Base-by-base conservation (phyloP, 2,113 vertebrate genomes). In the Sigmodon hispidus region DNA sequence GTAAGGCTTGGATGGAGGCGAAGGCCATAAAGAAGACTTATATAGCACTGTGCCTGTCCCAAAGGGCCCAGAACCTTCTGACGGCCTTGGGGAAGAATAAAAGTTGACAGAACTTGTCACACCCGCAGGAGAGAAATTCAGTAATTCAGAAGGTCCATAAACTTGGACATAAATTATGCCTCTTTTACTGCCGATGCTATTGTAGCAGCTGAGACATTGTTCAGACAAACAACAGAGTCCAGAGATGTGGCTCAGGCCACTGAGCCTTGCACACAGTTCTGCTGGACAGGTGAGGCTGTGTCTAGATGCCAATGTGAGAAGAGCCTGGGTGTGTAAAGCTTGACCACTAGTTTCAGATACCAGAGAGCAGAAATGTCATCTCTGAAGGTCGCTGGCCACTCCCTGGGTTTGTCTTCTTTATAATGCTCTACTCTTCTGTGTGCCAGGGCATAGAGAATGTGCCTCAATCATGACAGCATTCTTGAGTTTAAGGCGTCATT, bases 91-190 rank as follows among this genome's bases (percentile, higher is more conserved):
- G 86, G 79, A 91, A 85, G 34, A 59, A 55, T 55, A 85, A 96
- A 96, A 84, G 92, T 76, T 69, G 94, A 96, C 88, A 61, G 43
- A 94, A 93, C 45, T 13, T 40, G 65, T 76, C 73, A 96, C 7
- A 61, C 31, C 75, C 7, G 84, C 87, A 86, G 90, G 72, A 97
- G 97, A 96, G 95, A 86, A 97, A 91, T 81, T 96, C 43, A 91
- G 94, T 92, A 93, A 97, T 86, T 87, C 3, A 91, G 92, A 86
- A 83, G 89, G 36, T 24, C 84, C 31, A 31, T 75, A 91, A 87
- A 83, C 43, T 24, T 83, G 57, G 57, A 96, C 52, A 89, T 69
- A n/a, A 96, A 93, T 88, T 67, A 50, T 34, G 19, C 36, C 50
- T 86, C 75, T 36, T 76, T 96, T 52, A 84, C 34, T 67, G 43